A percentile compares a stretch with the other conserved stretches of the same genome.
Evolutionary conservation across 2,888 invertebrate species (phyloP).

Genomic region (Petrophora chlorosata): DNA sequence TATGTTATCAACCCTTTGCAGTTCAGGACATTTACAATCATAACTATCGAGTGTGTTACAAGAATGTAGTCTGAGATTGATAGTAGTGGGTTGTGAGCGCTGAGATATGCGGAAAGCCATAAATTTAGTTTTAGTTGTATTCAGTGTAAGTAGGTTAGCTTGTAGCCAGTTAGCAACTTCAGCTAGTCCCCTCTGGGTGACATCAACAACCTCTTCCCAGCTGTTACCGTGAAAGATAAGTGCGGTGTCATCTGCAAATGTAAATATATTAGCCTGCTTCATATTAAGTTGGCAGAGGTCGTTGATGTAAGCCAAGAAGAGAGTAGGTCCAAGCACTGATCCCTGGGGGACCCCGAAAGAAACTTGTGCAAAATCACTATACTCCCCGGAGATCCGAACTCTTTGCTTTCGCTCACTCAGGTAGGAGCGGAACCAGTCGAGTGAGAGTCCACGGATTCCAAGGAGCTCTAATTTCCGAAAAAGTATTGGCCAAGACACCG

Average conservation of each 20-base stretch:
- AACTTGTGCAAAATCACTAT: constrained; percentile 4
- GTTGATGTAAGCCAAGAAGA: constrained; percentile 20
- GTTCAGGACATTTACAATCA: too few species aligned
- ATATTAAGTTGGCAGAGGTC: constrained; percentile 12
- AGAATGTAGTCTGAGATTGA: too few species aligned
- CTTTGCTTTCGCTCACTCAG: constrained; percentile 15
- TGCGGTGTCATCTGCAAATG: constrained; percentile 21
- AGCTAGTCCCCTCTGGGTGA: constrained; percentile 6
- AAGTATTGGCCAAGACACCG: constrained; percentile 20
- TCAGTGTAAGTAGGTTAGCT: constrained; percentile 17
- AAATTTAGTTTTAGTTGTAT: constrained; percentile 16
- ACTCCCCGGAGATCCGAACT: not conserved
- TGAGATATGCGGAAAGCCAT: constrained; percentile 4
- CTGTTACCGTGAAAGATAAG: constrained; percentile 14
- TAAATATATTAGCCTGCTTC: constrained; percentile 3
- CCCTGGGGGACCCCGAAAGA: constrained; percentile 16
- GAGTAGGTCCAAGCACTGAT: constrained; percentile 2
- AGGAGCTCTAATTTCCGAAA: constrained; percentile 18
- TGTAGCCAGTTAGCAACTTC: constrained; percentile 16
- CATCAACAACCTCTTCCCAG: constrained; percentile 5
- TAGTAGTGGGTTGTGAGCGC: too few species aligned
- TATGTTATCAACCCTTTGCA: too few species aligned
- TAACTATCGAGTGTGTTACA: too few species aligned
- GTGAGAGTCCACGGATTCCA: constrained; percentile 12
- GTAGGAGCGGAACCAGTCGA: constrained; percentile 22